Evolutionary conservation across 1,140 invertebrate genomes (phyloP).

Genomic region (Monochamus saltuarius): DNA sequence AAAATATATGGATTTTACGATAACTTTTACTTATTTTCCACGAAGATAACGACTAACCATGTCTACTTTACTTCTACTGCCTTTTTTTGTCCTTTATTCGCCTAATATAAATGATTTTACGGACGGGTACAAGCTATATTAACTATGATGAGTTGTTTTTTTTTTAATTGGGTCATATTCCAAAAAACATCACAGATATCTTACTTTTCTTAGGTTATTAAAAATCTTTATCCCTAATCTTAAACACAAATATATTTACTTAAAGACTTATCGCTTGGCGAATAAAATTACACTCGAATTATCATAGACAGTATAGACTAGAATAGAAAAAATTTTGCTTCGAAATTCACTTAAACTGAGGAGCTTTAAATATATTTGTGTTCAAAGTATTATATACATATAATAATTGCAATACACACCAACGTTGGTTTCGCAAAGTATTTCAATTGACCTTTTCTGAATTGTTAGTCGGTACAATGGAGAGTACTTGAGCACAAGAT

Average conservation of each 20-base stretch:
- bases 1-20: no score
- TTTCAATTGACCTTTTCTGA: no score
- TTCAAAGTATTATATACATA: not conserved
- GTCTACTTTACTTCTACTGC: no score
- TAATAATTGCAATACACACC: no score
- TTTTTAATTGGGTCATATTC: constrained; percentile 24
- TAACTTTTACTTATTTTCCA: no score
- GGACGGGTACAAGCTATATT: constrained; percentile 25
- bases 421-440: no score
- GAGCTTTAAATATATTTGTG: constrained; percentile 14
- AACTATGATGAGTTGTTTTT: constrained; percentile 15
- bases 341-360: not conserved
- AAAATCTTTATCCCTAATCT: constrained; percentile 20
- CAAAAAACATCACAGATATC: constrained; percentile 34
- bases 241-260: constrained; percentile 24
- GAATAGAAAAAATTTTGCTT: constrained; percentile 16
- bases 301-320: constrained; percentile 9
- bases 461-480: no score
- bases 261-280: not conserved
- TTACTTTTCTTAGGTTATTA: constrained; percentile 33
- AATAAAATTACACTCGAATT: not conserved
- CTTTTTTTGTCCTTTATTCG: not conserved
- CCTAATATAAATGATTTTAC: constrained; percentile 3
- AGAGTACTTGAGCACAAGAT: no score
- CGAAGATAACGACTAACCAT: no score